Percentiles rank a stretch among this genome's conserved stretches.
These are phyloP conservation scores for Autographa pulchrina DNA, from an alignment of 2,888 invertebrate genomes.

Conservation along the genomic window DNA sequence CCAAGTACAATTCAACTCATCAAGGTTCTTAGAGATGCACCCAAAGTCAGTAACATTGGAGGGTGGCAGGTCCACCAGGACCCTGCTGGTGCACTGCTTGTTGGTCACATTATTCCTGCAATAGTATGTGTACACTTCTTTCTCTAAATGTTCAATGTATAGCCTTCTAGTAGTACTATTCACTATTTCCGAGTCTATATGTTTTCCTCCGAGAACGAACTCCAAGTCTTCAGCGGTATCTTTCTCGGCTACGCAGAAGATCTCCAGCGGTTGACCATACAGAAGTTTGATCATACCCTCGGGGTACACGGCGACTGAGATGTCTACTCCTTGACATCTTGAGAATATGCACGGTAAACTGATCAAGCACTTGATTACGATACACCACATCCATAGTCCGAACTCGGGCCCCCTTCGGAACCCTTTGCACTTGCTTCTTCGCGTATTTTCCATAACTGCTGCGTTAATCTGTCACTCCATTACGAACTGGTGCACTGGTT, in stretches of 20 bases:
- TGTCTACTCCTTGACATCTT: slow-evolving; percentile 72
- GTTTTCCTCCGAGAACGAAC: slow-evolving; percentile 72
- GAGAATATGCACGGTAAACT: slow-evolving; percentile 79
- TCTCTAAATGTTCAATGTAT: slow-evolving; percentile 87
- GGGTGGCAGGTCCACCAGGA: slow-evolving; percentile 89
- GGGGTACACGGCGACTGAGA: slow-evolving; percentile 84
- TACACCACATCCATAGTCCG: slow-evolving; percentile 80
- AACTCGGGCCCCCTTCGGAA: slow-evolving; percentile 73
- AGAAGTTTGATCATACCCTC: slow-evolving; percentile 89
- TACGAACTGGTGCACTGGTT: slow-evolving; percentile 72
- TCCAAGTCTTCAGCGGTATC: slow-evolving; percentile 80
- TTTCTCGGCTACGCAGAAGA: slow-evolving; percentile 90
- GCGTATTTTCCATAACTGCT: slow-evolving; percentile 78
- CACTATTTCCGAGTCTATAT: slow-evolving; percentile 81
- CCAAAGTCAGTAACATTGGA: slow-evolving; percentile 91
- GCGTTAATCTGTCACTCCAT: slow-evolving; percentile 77
- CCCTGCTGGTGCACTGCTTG: slow-evolving; percentile 73
- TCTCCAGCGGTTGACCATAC: slow-evolving; percentile 90
- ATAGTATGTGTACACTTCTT: slow-evolving; percentile 86
- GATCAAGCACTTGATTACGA: slow-evolving; percentile 75
- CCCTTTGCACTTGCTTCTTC: slow-evolving; percentile 75
- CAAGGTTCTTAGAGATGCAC: slow-evolving; percentile 93
- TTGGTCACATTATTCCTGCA: slow-evolving; percentile 82
- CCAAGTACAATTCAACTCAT: slow-evolving; percentile 94
- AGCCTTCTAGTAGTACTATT: slow-evolving; percentile 91